Base-by-base conservation (phyloP, 1,140 invertebrate species). In the Radopholus similis region DNA sequence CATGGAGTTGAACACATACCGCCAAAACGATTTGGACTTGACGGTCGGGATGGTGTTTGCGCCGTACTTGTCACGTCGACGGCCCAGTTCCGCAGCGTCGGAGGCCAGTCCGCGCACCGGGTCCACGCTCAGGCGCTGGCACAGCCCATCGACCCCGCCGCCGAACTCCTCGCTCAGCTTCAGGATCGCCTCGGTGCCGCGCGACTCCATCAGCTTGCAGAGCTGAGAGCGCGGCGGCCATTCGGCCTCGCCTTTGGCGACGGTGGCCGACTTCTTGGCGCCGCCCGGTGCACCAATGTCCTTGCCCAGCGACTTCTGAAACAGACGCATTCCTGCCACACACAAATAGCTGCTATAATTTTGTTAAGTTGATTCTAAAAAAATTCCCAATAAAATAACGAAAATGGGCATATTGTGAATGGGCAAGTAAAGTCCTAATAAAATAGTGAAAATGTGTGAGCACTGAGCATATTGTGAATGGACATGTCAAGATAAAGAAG, bases 41-140 rank as follows among this genome's bases (percentile, higher is more conserved):
- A 95, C 95, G 70, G 94, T 93, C 84, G 95, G 95, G 87, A 99
- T 97, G 83, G 90, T 88, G 86, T 98, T 98, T 72, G 92, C 92
- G 83, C 95, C 95, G 87, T 94, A 98, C 78, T 90, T 90, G 83
- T 92, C 89, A 83, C 90, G 88, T 85, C 95, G 88, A 83, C 92
- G 90, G 82, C 95, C 90, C 75, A 94, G 86, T 83, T 97, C 94
- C 23, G 58, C 40, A 73, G 88, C 88, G 77, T 49, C 28, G 23
- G 91, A 93, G 85, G 90, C 90, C 84, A 97, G 88, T 85, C 94
- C 94, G 92, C 85, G 59, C 78, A 83, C 58, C 72, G 92, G 90
- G 80, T 93, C 95, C 82, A 93, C 94, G 83, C 93, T 92, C 68
- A 97, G 87, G 87, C 80, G 78, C 58, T 90, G 92, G 87, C 93